A percentile compares a stretch with the other conserved stretches of the same genome.
Conservation (phyloP, 2,113 vertebrate genomes). For the Neomonachus schauinslandi region DNA sequence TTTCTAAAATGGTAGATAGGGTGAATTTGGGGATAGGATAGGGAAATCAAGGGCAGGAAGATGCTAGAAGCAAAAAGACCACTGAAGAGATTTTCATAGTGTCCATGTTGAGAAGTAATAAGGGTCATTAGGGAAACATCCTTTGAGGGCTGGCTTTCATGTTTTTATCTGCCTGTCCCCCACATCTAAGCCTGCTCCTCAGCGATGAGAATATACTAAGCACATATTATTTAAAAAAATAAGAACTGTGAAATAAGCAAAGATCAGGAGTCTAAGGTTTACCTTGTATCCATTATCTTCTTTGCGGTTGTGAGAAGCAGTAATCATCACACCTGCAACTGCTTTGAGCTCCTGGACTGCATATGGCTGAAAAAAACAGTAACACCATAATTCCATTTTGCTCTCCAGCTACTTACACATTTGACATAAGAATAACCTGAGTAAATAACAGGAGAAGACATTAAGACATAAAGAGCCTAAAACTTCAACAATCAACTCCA, state of each 20-base stretch:
- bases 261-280: not conserved
- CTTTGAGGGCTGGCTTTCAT: not conserved
- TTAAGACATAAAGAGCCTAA: conserved; percentile 10
- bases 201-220: not conserved
- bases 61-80: conserved; percentile 30
- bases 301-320: conserved; percentile 96
- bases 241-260: conserved; percentile 6
- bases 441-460: conserved; percentile 19
- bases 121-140: not conserved
- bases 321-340: conserved; percentile 96
- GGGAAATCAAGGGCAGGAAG: conserved; percentile 12
- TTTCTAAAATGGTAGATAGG: conserved; percentile 50
- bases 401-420: not conserved
- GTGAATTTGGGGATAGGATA: not conserved
- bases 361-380: conserved; percentile 89
- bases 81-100: not conserved
- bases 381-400: not conserved
- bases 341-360: conserved; percentile 92
- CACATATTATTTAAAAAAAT: conserved; percentile 29
- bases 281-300: conserved; percentile 99
- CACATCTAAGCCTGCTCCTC: not conserved
- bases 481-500: not conserved
- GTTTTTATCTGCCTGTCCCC: conserved; percentile 24
- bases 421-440: not conserved
- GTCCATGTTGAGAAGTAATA: not conserved